Percentiles rank a stretch among this genome's conserved stretches.
These are phyloP conservation scores for Oxyteleia sp. DNA, from an alignment of 2,888 invertebrate species.

Conservation along the genomic window DNA sequence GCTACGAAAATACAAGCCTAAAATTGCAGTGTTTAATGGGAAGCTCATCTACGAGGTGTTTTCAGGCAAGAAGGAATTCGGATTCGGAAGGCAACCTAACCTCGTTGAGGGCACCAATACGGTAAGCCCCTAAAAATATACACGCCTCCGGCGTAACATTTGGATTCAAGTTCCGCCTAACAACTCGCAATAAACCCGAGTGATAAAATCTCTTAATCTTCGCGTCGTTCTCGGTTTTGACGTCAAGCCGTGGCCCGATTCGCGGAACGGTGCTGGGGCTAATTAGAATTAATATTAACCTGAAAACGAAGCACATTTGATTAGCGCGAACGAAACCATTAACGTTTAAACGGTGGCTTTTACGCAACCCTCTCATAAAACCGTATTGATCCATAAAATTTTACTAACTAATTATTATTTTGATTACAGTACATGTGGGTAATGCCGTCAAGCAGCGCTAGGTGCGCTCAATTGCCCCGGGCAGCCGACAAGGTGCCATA, in stretches of 20 bases:
- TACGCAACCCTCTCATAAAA: not conserved
- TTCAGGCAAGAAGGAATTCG: conserved; percentile 98
- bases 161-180: conserved; percentile 1
- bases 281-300: not conserved
- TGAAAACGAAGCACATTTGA: not conserved
- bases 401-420: conserved; percentile 14
- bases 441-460: conserved; percentile 99
- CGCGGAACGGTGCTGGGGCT: not conserved
- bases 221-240: not conserved
- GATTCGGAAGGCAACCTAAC: conserved; percentile 98
- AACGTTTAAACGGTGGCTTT: not conserved
- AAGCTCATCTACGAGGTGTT: conserved; percentile 99
- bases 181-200: not conserved
- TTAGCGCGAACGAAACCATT: not conserved
- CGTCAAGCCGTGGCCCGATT: not conserved
- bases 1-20: conserved; percentile 96
- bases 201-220: conserved; percentile 8
- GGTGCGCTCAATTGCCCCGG: conserved; percentile 98
- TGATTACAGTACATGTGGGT: conserved; percentile 97
- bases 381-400: not conserved
- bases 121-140: conserved; percentile 89
- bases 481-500: conserved; percentile 99
- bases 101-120: conserved; percentile 97
- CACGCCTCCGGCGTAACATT: not conserved
- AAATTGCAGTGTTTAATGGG: conserved; percentile 99